Conservation (phyloP, 2,113 vertebrate genomes). For the Himantopus leucocephalus region DNA sequence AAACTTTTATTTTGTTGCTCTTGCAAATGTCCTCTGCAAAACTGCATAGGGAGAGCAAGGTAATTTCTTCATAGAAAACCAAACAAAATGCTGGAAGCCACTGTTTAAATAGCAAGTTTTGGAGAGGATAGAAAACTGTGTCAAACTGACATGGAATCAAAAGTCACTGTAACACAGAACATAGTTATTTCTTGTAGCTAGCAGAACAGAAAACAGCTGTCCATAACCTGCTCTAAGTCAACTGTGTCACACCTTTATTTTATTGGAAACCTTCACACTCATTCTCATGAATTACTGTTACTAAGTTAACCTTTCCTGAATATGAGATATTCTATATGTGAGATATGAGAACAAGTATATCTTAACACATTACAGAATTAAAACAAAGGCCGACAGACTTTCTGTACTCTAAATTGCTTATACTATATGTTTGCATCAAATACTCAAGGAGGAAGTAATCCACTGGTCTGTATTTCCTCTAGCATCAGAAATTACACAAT, state of each 20-base stretch:
- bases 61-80: background rate
- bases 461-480: background rate
- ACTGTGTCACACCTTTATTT: background rate
- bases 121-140: background rate
- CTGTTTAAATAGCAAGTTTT: background rate
- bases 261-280: background rate
- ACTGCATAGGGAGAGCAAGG: fast-evolving
- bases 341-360: background rate
- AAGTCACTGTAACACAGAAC: background rate
- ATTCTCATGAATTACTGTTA: background rate
- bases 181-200: background rate
- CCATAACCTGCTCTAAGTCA: background rate
- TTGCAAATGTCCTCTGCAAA: background rate
- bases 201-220: background rate
- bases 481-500: background rate
- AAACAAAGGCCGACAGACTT: constrained; percentile 21
- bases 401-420: background rate
- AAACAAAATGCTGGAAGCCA: background rate
- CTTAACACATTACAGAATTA: background rate
- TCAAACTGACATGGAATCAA: background rate
- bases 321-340: background rate
- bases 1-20: background rate
- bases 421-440: background rate
- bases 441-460: background rate
- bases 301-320: background rate